Base-by-base conservation (phyloP, 2,888 invertebrate genomes). In the Tetragnatha montana region DNA sequence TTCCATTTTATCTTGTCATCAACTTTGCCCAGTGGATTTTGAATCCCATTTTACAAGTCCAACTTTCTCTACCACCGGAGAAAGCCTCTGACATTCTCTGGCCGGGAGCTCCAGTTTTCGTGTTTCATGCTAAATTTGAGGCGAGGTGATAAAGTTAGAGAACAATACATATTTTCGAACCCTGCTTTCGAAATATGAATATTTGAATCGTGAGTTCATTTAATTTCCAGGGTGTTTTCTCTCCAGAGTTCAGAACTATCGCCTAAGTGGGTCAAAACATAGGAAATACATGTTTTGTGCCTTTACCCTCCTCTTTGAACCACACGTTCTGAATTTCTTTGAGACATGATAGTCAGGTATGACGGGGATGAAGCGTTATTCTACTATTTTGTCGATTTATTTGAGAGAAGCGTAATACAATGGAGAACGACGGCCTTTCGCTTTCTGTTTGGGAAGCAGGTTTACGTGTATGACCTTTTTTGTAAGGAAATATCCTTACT, bases 211-310 rank as follows among this genome's bases (percentile, higher is more conserved):
- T 60, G 60, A 12, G 12, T 60, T 60, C 60, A 60, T 8, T 10
- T 60, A 60, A 60, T 60, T 80, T 80, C 68, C 68, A 17, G 47
- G 80, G 69, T 70, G 69, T 80, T 80, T 80, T 80, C 80, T 22
- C 6, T 35, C 12, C 35, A 80, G 14, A 22, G 6, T 14, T 60
- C 17, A 4, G 80, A 69, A 68, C 60, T 60, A 60, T 60, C 12
- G 60, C 12, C 60, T 60, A 74, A 80, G 49, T 80, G n/a, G 80
- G 80, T 80, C 80, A 70, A 80, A 47, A 80, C 47, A 80, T 49
- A 17, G 47, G 49, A 70, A 80, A 80, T 80, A 69, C 69, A 69
- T 80, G 80, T n/a, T 17, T 80, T 22, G 47, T 17, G 12, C 35
- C 60, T 12, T 17, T 60, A 60, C 60, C 60, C 4, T 60, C 60